Base-by-base conservation (phyloP, 2,113 vertebrate genomes). In the Natator depressus region DNA sequence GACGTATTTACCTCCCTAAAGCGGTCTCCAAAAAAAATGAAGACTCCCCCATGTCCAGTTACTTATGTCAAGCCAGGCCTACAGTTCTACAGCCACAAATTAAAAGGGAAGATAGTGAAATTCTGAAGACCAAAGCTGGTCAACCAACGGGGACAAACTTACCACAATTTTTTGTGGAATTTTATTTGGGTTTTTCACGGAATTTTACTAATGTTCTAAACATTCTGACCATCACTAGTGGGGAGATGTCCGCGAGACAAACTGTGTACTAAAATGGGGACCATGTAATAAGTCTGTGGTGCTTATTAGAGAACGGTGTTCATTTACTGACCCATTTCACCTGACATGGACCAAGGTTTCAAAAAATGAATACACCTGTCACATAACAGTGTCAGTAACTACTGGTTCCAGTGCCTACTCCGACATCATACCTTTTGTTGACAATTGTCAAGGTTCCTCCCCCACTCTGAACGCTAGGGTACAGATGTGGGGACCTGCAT, bases 151-250 rank as follows among this genome's bases (percentile, higher is more conserved):
- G 35, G 38, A 38, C 50, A n/a, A 57, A 29, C 42, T 82, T 38
- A 29, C 27, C 13, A 13, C 50, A 38, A n/a, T 22, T 54, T 59
- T 82, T 38, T 24, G 24, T n/a, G 8, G 29, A 14, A 31, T 50
- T 89, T 65, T 59, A 8, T 76, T 50, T 81, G 27, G 1, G 19
- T 55, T 80, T 80, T 8, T 4, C 11, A 38, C 25, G n/a, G 5
- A 85, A 54, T 84, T 59, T 9, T 89, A 80, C 79, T 62, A 0
- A 0, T 1, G 2, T 20, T 42, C 5, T 25, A 27, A 42, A 42
- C 25, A 11, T 25, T 76, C 35, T 38, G 65, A 69, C 35, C n/a
- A 38, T 69, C 65, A 20, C 35, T n/a, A 38, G 17, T 4, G 35
- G 35, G 9, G 65, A 20, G 35, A 69, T 38, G 8, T 20, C 65